These are phyloP conservation scores for Acanthurus tractus DNA, from an alignment of 2,797 vertebrate genomes.

Conservation along the genomic window DNA sequence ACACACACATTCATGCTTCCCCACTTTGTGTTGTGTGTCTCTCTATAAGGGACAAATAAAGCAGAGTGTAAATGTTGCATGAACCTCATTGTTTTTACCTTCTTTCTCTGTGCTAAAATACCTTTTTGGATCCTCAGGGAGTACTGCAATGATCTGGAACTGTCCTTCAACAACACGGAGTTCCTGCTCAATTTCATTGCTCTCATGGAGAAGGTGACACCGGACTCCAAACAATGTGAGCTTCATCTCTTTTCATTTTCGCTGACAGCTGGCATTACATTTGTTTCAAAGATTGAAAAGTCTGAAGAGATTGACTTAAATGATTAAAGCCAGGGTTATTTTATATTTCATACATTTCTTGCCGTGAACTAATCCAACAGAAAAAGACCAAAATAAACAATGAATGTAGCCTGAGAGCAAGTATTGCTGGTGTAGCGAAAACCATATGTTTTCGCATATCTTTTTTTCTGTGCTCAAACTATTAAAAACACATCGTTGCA, in stretches of 20 bases:
- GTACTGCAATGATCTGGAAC: conserved; percentile 98
- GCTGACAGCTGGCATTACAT: too few species aligned
- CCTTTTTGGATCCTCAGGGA: conserved; percentile 86
- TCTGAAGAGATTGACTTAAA: too few species aligned
- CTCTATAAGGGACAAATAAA: conserved; percentile 7
- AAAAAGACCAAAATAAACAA: too few species aligned
- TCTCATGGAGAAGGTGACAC: conserved; percentile 99
- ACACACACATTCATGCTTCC: conserved; percentile 25
- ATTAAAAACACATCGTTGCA: too few species aligned
- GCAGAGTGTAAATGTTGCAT: conserved; percentile 13
- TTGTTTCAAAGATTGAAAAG: too few species aligned
- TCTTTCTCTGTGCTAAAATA: conserved; percentile 29
- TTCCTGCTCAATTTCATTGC: conserved; percentile 99
- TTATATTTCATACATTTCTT: too few species aligned
- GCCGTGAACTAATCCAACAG: too few species aligned
- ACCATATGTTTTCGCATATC: too few species aligned
- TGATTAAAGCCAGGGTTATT: too few species aligned
- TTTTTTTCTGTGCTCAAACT: too few species aligned
- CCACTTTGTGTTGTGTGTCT: conserved; percentile 26
- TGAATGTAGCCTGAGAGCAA: too few species aligned
- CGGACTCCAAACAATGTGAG: conserved; percentile 99
- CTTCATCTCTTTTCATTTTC: conserved; percentile 19
- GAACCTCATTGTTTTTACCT: conserved; percentile 23
- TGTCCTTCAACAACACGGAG: conserved; percentile 98
- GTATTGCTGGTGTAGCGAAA: too few species aligned